These are phyloP conservation scores for Apis cerana DNA, from an alignment of 1,140 invertebrate genomes.

Conservation along the genomic window DNA sequence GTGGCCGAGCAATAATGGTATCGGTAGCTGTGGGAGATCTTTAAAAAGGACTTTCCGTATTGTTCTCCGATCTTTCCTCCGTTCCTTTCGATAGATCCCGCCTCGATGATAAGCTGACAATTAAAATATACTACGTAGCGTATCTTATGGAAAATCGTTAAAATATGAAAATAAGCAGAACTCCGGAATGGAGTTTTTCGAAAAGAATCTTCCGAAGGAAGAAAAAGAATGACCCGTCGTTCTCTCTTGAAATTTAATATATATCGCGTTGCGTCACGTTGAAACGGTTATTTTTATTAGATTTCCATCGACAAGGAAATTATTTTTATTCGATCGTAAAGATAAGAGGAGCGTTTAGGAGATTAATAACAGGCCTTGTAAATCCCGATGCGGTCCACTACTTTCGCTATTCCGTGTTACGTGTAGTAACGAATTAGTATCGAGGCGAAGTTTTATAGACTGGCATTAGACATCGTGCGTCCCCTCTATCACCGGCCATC, in stretches of 20 bases:
- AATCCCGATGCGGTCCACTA: slow-evolving; percentile 2
- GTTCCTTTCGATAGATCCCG: slow-evolving; percentile 32
- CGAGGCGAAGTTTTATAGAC: slow-evolving; percentile 62
- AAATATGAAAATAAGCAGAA: slow-evolving; percentile 3
- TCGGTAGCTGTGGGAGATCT: slow-evolving; percentile 35
- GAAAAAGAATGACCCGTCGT: not conserved
- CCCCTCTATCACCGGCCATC: slow-evolving; percentile 54
- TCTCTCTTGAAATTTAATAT: not conserved
- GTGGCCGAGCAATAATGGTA: slow-evolving; percentile 33
- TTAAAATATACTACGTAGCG: slow-evolving; percentile 13
- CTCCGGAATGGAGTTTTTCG: not conserved
- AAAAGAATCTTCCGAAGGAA: not conserved
- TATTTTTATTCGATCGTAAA: slow-evolving; percentile 19
- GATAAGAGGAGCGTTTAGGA: slow-evolving; percentile 23
- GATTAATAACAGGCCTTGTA: slow-evolving; percentile 45
- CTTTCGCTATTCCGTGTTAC: slow-evolving; percentile 44
- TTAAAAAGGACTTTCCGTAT: not conserved
- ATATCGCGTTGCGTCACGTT: not conserved
- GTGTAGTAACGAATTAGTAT: slow-evolving; percentile 59
- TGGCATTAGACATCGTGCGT: slow-evolving; percentile 49
- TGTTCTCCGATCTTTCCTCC: slow-evolving; percentile 19
- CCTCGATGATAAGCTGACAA: slow-evolving; percentile 28
- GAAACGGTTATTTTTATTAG: slow-evolving; percentile 8
- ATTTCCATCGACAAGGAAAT: slow-evolving; percentile 11
- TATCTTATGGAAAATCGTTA: slow-evolving; percentile 20